Evolutionary conservation across 2,113 vertebrate genomes (phyloP), one percentile per base, ranked within the genome.

Genomic region (Spea bombifrons): DNA sequence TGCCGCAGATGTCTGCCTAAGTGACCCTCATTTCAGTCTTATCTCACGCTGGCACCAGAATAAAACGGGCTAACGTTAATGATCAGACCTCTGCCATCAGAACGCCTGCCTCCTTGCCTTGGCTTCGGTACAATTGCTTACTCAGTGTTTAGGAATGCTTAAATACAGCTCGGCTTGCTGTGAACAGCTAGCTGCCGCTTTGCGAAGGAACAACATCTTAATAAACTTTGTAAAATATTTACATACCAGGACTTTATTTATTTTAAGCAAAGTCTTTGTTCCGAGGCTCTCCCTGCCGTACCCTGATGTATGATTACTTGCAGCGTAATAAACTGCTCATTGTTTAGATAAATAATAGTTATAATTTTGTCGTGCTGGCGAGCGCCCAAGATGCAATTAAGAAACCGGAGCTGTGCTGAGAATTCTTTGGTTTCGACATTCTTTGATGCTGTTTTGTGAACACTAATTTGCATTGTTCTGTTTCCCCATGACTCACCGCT

Each of bases 331-430:
- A 81, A 84, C 69, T 75, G 66, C 72, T 84, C 76, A 81, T 72
- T 85, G 84, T 8, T 76, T 61, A 83, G 84, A 84, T 83, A 52
- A 76, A 83, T 84, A 83, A 85, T 64, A 83, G 76, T 80, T 85
- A 59, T 75, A 66, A 84, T 80, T 86, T 68, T 84, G 77, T 82
- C 77, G 64, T 49, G 3, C 1, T 86, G 82, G 84, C 84, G 82
- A 71, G 74, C 78, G 16, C 77, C 87, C 85, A 86, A 82, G 79
- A 84, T 81, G 83, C 88, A 88, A 87, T 89, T 83, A 91, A 87
- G 91, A 91, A 88, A 90, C 84, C 80, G 79, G 85, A 92, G 87
- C 87, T 86, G 87, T 86, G 82, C 86, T 83, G 86, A 86, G 86
- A 88, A 86, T 82, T 88, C 86, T 89, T 86, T 74, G 71, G 83